Conservation (phyloP, 2,888 invertebrate species). For the Blera fallax region DNA sequence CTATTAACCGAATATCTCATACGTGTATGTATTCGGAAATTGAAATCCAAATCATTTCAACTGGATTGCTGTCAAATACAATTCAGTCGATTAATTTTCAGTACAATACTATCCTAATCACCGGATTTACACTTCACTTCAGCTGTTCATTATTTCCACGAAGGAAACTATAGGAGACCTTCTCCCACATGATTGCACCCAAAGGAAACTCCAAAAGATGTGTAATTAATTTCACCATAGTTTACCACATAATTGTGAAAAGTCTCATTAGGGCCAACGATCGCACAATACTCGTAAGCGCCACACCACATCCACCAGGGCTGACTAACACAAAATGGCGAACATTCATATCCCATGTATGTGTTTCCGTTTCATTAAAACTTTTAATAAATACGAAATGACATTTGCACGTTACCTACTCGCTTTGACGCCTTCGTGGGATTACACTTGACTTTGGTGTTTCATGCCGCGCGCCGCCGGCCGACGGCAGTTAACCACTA, state of each 20-base stretch:
- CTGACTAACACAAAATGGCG: constrained; percentile 7
- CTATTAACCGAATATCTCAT: constrained; percentile 10
- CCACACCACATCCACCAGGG: not conserved
- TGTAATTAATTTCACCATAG: constrained; percentile 49
- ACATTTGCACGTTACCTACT: constrained; percentile 44
- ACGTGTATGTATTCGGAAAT: not conserved
- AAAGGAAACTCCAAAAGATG: constrained; percentile 20
- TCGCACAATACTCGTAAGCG: constrained; percentile 34
- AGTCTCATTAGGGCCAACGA: constrained; percentile 52
- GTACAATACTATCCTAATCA: constrained; percentile 45
- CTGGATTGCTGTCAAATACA: not conserved
- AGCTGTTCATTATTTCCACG: constrained; percentile 15
- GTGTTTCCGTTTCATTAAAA: constrained; percentile 60
- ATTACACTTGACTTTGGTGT: constrained; percentile 53
- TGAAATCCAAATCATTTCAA: constrained; percentile 9
- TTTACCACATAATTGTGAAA: constrained; percentile 44
- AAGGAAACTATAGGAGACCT: not conserved
- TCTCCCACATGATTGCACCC: not conserved
- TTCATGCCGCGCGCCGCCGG: not conserved
- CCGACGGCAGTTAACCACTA: constrained; percentile 9
- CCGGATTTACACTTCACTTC: constrained; percentile 42
- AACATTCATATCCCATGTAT: constrained; percentile 19
- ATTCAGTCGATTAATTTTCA: constrained; percentile 37
- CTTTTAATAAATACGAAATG: constrained; percentile 61
- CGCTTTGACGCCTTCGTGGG: constrained; percentile 38